A percentile compares a stretch with the other conserved stretches of the same genome.
Evolutionary conservation across 1,140 invertebrate species (phyloP).

Genomic region (Heliconius hewitsoni): DNA sequence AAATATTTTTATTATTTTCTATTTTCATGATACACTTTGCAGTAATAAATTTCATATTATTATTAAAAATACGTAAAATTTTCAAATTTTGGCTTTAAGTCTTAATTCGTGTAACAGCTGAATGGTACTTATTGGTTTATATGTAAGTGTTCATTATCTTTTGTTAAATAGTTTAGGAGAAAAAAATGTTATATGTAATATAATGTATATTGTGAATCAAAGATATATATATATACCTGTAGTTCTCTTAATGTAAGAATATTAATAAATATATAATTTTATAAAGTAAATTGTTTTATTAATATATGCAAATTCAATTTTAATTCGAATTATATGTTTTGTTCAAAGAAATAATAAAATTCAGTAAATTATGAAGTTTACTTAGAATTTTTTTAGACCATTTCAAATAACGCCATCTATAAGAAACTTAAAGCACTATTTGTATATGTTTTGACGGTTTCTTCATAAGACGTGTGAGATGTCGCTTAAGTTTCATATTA

Average conservation of each 20-base stretch:
- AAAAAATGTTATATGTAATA: too few relatives aligned
- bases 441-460: not conserved
- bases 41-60: too few relatives aligned
- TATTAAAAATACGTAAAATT: not conserved
- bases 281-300: not conserved
- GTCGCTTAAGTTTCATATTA: not conserved
- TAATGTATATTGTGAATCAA: slow-evolving; percentile 1
- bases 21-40: not conserved
- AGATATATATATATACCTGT: not conserved
- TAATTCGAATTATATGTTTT: not conserved
- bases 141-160: too few relatives aligned
- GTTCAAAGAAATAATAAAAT: not conserved
- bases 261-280: not conserved
- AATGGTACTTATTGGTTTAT: too few relatives aligned
- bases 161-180: too few relatives aligned
- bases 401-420: not conserved
- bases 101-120: too few relatives aligned
- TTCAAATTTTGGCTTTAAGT: not conserved
- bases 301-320: not conserved
- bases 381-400: not conserved
- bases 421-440: not conserved
- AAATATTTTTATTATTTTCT: too few relatives aligned
- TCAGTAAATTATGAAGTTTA: not conserved
- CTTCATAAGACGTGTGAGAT: not conserved
- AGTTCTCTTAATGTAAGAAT: not conserved